phyloP scores from a whole-genome alignment of 2,888 invertebrate genomes.

The Campopleginae sp. region DNA sequence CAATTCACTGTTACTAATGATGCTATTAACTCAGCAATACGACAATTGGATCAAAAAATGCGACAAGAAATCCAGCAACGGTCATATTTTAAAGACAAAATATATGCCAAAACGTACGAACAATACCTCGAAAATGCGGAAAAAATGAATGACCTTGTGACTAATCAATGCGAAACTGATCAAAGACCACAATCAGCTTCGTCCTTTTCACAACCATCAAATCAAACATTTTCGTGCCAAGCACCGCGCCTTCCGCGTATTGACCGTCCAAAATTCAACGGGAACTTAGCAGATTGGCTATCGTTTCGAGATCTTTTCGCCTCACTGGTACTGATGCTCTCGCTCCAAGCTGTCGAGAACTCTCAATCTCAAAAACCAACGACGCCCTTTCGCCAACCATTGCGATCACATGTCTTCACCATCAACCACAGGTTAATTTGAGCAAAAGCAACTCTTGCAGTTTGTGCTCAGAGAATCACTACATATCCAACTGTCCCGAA shows the following conservation, averaged over 20 bases:
- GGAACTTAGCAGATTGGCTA: not conserved
- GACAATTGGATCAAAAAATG: not conserved
- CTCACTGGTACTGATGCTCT: slow-evolving; percentile 13
- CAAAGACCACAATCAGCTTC: not conserved
- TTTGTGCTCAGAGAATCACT: not conserved
- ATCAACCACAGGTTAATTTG: not conserved
- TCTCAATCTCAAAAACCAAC: not conserved
- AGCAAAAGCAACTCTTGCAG: not conserved
- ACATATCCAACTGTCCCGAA: not conserved
- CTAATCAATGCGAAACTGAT: not conserved
- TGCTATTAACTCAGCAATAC: not conserved
- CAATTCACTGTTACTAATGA: not conserved
- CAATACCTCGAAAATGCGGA: not conserved
- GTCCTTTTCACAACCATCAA: not conserved
- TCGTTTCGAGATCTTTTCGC: slow-evolving; percentile 2
- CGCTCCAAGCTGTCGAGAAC: slow-evolving; percentile 59
- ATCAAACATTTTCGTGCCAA: not conserved
- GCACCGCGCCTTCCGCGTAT: slow-evolving; percentile 7
- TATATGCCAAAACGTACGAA: not conserved
- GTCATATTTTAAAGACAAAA: not conserved
- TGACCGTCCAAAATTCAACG: slow-evolving; percentile 2
- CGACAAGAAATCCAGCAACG: not conserved
- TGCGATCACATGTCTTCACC: slow-evolving; percentile 19
- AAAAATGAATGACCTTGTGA: not conserved
- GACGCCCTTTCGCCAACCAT: not conserved